phyloP scores from a whole-genome alignment of 2,888 invertebrate genomes.

The Bedellia somnulentella region DNA sequence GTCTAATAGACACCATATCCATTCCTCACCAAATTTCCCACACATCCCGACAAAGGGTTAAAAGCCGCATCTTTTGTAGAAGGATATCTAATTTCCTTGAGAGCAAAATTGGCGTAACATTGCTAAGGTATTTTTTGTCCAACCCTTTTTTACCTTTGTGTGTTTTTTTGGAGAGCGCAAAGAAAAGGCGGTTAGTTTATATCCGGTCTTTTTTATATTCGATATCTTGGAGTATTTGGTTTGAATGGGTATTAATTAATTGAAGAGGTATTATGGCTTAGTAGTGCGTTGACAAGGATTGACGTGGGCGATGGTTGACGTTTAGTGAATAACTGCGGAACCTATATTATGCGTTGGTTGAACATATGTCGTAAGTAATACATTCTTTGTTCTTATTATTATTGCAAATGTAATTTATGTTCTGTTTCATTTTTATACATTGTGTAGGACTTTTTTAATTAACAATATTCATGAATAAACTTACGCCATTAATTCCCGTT shows the following conservation, averaged over 20 bases:
- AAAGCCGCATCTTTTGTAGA: conserved; percentile 42
- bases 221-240: conserved; percentile 45
- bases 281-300: conserved; percentile 28
- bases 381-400: too few species aligned
- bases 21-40: conserved; percentile 47
- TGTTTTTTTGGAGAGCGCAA: conserved; percentile 40
- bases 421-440: background rate
- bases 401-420: background rate
- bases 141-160: conserved; percentile 46
- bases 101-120: conserved; percentile 60
- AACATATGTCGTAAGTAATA: too few species aligned
- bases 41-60: conserved; percentile 41
- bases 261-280: conserved; percentile 43
- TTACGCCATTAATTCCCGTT: too few species aligned
- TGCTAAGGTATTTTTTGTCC: conserved; percentile 36
- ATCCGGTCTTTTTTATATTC: conserved; percentile 50
- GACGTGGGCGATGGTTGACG: conserved; percentile 21
- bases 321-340: too few species aligned
- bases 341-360: too few species aligned
- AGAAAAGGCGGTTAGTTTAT: conserved; percentile 62
- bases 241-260: conserved; percentile 56
- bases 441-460: too few species aligned
- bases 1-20: too few species aligned
- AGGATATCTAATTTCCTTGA: conserved; percentile 61
- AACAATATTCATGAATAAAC: too few species aligned